Evolutionary conservation across 2,797 vertebrate genomes (phyloP), one percentile per base, ranked within the genome.

Genomic region (Carapus acus): DNA sequence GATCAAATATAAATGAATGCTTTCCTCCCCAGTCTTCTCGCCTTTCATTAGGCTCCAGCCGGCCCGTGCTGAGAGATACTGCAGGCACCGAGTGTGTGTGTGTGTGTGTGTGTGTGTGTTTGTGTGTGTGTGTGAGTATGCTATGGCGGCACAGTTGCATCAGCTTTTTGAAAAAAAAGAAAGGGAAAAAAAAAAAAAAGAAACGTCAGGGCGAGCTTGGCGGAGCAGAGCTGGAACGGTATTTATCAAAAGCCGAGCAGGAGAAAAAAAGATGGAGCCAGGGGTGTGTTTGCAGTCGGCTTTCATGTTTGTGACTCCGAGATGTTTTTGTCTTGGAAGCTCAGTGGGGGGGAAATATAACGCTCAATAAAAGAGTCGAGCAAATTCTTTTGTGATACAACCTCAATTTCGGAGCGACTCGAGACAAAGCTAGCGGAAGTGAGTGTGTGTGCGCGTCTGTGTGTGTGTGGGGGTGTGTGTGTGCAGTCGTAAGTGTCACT

Each of bases 31-130:
- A 21, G 36, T 13, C 15, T 33, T 40, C 16, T 43, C 34, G 15
- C 31, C 11, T 18, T 45, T 47, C 11, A 27, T 40, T 47, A 6
- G 2, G 1, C 2, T 29, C 4, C 6, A 38, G 19, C 4, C 7
- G 44, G 34, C 5, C 12, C 40, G 23, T 33, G 33, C 46, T 52
- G 38, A 52, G 23, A 38, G 48, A 39, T 4, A 27, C 40, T 16
- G 22, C 14, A 31, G 24, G 31, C 17, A 18, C n/a, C 17, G n/a
- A n/a, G n/a, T n/a, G n/a, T n/a, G n/a, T n/a, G n/a, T n/a, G n/a
- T n/a, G n/a, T n/a, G n/a, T n/a, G n/a, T n/a, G n/a, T n/a, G n/a
- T n/a, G n/a, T n/a, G n/a, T n/a, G n/a, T n/a, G n/a, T n/a, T n/a
- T n/a, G n/a, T n/a, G n/a, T n/a, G n/a, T n/a, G n/a, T n/a, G n/a